phyloP scores from a whole-genome alignment of 1,140 invertebrate genomes.

The Hylaeus anthracinus region DNA sequence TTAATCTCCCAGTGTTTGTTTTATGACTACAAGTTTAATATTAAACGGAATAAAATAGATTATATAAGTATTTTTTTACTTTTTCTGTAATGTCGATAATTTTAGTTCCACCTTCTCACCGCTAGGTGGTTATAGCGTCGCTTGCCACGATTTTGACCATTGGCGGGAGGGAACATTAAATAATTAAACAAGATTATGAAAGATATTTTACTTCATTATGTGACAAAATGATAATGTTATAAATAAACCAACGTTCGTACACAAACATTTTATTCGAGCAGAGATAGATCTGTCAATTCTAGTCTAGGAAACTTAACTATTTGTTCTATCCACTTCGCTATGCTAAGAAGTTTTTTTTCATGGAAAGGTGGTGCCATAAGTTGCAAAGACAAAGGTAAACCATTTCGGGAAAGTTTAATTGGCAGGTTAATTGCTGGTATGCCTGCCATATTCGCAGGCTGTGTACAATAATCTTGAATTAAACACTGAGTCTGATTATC shows the following conservation, averaged over 20 bases:
- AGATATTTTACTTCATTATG: too few species aligned
- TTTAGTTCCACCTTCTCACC: too few species aligned
- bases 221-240: too few species aligned
- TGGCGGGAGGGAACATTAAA: too few species aligned
- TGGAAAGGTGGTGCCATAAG: constrained; percentile 92
- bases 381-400: constrained; percentile 94
- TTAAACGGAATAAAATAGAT: too few species aligned
- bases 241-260: background rate
- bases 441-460: constrained; percentile 97
- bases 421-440: constrained; percentile 96
- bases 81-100: too few species aligned
- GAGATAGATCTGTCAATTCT: constrained; percentile 65
- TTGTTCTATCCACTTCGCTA: constrained; percentile 93
- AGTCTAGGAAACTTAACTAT: constrained; percentile 85
- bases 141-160: too few species aligned
- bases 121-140: too few species aligned
- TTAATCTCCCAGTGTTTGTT: too few species aligned
- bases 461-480: constrained; percentile 96
- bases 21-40: too few species aligned
- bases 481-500: constrained; percentile 94
- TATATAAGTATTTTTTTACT: too few species aligned
- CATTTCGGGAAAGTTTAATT: constrained; percentile 87
- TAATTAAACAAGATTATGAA: too few species aligned
- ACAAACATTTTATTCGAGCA: constrained; percentile 64
- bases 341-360: constrained; percentile 89